These are phyloP conservation scores for Vultur gryphus DNA, from an alignment of 2,797 vertebrate genomes.

Conservation along the genomic window DNA sequence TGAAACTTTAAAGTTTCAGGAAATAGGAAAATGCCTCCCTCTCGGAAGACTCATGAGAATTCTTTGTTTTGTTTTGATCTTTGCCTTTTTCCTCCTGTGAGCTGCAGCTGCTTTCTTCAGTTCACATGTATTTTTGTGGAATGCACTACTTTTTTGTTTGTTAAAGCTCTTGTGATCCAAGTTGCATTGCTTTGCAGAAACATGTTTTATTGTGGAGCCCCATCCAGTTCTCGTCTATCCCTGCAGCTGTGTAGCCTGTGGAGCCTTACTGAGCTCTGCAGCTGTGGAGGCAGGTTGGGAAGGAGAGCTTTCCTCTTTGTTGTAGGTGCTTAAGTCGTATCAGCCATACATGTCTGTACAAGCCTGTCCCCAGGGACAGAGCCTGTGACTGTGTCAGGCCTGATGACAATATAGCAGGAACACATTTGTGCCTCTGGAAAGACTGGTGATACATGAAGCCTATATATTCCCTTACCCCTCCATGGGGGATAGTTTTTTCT, in stretches of 20 bases:
- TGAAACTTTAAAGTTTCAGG: neutral
- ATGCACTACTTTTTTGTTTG: neutral
- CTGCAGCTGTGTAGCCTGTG: constrained; percentile 17
- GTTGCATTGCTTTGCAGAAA: neutral
- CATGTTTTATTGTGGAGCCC: neutral
- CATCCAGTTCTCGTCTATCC: neutral
- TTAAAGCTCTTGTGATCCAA: neutral
- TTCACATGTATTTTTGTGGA: neutral
- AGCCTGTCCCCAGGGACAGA: neutral
- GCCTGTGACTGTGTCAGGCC: neutral
- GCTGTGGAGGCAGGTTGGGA: neutral
- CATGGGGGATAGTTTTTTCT: neutral
- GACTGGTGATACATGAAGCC: neutral
- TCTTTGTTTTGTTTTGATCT: neutral
- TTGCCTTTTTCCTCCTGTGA: constrained; percentile 1
- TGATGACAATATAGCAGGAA: neutral
- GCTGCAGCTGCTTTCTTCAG: constrained; percentile 33
- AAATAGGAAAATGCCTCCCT: neutral
- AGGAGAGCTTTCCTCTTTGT: neutral
- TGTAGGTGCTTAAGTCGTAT: neutral
- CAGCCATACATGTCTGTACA: neutral
- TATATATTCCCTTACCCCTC: neutral
- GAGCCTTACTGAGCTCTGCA: constrained; percentile 20
- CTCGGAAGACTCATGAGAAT: neutral
- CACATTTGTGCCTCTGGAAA: neutral